Conservation (phyloP, 2,888 invertebrate genomes). For the Hetaerina titia region DNA sequence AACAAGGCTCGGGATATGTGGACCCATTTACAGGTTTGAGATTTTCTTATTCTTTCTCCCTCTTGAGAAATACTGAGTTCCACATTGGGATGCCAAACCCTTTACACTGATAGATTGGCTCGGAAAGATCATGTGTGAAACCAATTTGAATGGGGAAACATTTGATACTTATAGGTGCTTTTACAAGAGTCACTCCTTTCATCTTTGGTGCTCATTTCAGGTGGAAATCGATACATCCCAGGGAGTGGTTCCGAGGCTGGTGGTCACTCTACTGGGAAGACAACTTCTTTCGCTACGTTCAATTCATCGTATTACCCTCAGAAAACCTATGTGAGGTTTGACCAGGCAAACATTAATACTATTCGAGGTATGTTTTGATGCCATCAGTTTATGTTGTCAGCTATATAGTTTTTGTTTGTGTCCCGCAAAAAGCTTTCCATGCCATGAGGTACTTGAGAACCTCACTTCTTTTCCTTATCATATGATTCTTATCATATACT, state of each 20-base stretch:
- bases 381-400: not conserved
- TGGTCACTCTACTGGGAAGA: not conserved
- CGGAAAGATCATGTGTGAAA: too few relatives aligned
- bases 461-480: not conserved
- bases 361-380: constrained; percentile 83
- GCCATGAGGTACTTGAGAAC: not conserved
- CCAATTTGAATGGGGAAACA: too few relatives aligned
- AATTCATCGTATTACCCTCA: constrained; percentile 78
- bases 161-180: too few relatives aligned
- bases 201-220: not conserved
- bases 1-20: constrained; percentile 76
- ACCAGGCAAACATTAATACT: constrained; percentile 86
- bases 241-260: constrained; percentile 74
- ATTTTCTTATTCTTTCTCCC: not conserved
- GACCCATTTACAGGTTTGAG: constrained; percentile 84
- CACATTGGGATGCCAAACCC: too few relatives aligned
- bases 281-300: not conserved
- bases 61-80: too few relatives aligned
- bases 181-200: not conserved
- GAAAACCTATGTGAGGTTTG: constrained; percentile 83
- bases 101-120: too few relatives aligned
- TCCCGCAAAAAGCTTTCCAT: not conserved
- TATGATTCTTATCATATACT: not conserved
- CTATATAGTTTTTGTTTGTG: not conserved
- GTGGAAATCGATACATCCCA: constrained; percentile 84